Evolutionary conservation across 2,797 vertebrate genomes (phyloP), one percentile per base, ranked within the genome.

Genomic region (Pangasius macronema): DNA sequence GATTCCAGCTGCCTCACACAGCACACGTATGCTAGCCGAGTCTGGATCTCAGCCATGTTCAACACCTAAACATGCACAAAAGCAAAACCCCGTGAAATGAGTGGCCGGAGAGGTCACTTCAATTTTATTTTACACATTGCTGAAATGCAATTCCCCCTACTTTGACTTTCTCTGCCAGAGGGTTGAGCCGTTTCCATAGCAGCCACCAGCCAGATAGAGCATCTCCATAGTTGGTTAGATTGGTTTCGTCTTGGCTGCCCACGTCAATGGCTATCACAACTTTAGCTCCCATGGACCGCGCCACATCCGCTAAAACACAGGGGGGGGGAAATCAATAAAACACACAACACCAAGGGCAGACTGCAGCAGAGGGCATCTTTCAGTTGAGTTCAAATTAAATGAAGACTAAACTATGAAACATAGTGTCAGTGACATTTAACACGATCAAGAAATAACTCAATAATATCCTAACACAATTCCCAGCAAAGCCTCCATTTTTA

Each of bases 21-120:
- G 95, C 98, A 99, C 85, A 99, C 98, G 0, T 98, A 99, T 0
- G 98, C 98, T 84, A 99, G 93, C 4, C 98, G 96, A 0, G 97
- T 97, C 94, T 99, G 98, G 91, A 99, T 99, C 96, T 99, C 98
- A 0, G 97, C 98, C 97, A 99, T 98, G 93, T 98, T 97, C 91
- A 98, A 90, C 93, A 99, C 98, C 98, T 99, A 84, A 68, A 39
- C 79, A 81, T 3, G n/a, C 57, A 68, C 13, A 46, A 49, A 85
- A 51, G 9, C 42, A 82, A 46, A 70, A 20, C 73, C 30, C 46
- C 2, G 27, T 27, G 51, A 49, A 86, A 27, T 16, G 10, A 81
- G 63, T 80, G 42, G 13, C 51, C 3, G 27, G 36, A n/a, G 76
- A 53, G 22, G 39, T 61, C 53, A 18, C 11, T 46, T 39, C 8